A percentile compares a stretch with the other conserved stretches of the same genome.
Conservation (phyloP, 2,888 invertebrate genomes). For the Cenopis cana region DNA sequence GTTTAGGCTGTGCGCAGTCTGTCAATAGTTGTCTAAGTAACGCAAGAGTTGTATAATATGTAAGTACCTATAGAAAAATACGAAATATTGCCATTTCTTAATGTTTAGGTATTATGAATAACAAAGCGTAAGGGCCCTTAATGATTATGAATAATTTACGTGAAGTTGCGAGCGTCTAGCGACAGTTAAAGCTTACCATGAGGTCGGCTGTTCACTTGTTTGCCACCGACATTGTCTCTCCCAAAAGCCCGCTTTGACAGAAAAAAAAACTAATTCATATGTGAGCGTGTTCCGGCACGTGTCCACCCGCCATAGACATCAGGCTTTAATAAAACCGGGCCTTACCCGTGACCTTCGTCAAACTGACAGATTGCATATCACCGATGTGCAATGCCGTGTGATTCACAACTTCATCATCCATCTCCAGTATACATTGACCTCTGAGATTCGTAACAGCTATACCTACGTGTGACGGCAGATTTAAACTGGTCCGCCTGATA, state of each 20-base stretch:
- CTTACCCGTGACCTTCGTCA: conserved; percentile 77
- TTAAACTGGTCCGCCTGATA: not conserved
- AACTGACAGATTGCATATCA: conserved; percentile 80
- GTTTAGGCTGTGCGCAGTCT: too few species aligned
- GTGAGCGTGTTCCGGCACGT: conserved; percentile 74
- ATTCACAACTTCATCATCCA: not conserved
- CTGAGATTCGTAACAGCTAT: not conserved
- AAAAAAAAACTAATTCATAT: conserved; percentile 58
- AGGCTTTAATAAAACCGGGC: conserved; percentile 39
- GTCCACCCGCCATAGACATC: conserved; percentile 56
- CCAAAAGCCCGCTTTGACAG: conserved; percentile 49
- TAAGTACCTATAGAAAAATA: too few species aligned
- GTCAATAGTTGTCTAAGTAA: too few species aligned
- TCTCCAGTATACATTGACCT: not conserved
- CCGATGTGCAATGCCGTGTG: conserved; percentile 66
- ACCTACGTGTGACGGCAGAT: not conserved
- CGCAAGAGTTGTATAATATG: too few species aligned
- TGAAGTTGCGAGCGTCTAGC: too few species aligned
- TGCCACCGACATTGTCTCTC: not conserved
- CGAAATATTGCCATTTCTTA: too few species aligned
- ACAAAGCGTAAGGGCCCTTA: too few species aligned
- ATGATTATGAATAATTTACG: too few species aligned
- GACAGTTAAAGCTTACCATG: too few species aligned
- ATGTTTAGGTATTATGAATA: too few species aligned
- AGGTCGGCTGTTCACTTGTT: too few species aligned